Evolutionary conservation across 2,888 invertebrate genomes (phyloP).

Genomic region (Ophonus ardosiacus): DNA sequence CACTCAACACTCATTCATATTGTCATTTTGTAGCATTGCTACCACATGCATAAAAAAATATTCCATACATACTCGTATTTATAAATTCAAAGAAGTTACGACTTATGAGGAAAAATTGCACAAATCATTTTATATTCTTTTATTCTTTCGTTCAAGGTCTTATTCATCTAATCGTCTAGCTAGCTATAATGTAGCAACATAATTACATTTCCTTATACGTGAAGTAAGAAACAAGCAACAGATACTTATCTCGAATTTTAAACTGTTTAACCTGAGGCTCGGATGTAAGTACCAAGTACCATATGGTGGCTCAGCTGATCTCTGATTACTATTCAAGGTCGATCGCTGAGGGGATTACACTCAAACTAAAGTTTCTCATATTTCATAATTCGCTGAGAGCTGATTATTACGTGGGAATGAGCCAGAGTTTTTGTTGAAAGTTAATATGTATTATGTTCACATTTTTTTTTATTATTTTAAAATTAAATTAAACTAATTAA

Average conservation of each 20-base stretch:
- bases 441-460: slow-evolving; percentile 19
- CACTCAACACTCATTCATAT: background rate
- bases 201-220: slow-evolving; percentile 55
- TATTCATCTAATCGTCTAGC: slow-evolving; percentile 12
- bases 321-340: slow-evolving; percentile 48
- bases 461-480: background rate
- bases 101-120: background rate
- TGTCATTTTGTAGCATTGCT: background rate
- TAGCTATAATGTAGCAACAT: slow-evolving; percentile 18
- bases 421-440: slow-evolving; percentile 8
- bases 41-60: background rate
- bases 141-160: slow-evolving; percentile 22
- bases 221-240: slow-evolving; percentile 26
- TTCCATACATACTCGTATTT: background rate
- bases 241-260: slow-evolving; percentile 56
- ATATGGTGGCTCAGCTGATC: slow-evolving; percentile 46
- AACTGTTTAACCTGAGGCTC: slow-evolving; percentile 43
- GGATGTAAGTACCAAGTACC: slow-evolving; percentile 28
- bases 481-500: slow-evolving; percentile 15
- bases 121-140: background rate
- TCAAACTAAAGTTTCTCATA: slow-evolving; percentile 24
- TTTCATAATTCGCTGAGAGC: slow-evolving; percentile 23
- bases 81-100: background rate
- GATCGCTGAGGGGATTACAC: slow-evolving; percentile 6
- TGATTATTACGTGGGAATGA: slow-evolving; percentile 32